Base-by-base conservation (phyloP, 2,113 vertebrate genomes). In the Equus quagga region DNA sequence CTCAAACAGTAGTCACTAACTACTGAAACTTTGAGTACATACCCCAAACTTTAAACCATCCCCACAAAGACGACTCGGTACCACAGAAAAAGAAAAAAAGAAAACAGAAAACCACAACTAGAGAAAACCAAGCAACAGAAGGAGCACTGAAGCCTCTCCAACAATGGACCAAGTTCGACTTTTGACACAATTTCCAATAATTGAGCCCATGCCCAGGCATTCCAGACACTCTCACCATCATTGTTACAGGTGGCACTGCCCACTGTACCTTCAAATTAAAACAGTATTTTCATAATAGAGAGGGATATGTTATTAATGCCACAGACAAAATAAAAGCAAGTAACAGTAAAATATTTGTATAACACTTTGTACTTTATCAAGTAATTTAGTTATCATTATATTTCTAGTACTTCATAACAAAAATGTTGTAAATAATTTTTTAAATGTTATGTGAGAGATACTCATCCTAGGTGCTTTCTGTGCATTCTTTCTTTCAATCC, bases 171-270 rank as follows among this genome's bases (percentile, higher is more conserved):
- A 49, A 33, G 60, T 28, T 33, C 62, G 72, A 76, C 31, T 15
- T 67, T 7, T 60, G 26, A 69, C 28, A 11, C 2, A 21, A 90
- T 5, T 64, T 81, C 26, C 14, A 79, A 8, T 19, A 58, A 18
- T 1, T 2, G 36, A 2, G 3, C 24, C 56, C 2, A 0, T n/a
- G 46, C 17, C 46, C 24, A 41, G 4, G 19, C 15, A 0, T 51
- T 54, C 49, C 19, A 26, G 33, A 69, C 67, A 46, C 12, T 26
- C 51, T 46, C 17, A 28, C 24, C 13, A 14, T n/a, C 75, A 58
- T 5, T 26, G 31, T 21, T 36, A 36, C n/a, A 58, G 18, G 18
- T 2, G 3, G 18, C 19, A 41, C 31, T 9, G 19, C 6, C 21
- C 31, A 60, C 8, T 23, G 13, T 15, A 23, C 46, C 49, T 89